Percentiles rank a stretch among this genome's conserved stretches.
These are phyloP conservation scores for Teinopalpus imperialis DNA, from an alignment of 2,888 invertebrate genomes.

Conservation along the genomic window DNA sequence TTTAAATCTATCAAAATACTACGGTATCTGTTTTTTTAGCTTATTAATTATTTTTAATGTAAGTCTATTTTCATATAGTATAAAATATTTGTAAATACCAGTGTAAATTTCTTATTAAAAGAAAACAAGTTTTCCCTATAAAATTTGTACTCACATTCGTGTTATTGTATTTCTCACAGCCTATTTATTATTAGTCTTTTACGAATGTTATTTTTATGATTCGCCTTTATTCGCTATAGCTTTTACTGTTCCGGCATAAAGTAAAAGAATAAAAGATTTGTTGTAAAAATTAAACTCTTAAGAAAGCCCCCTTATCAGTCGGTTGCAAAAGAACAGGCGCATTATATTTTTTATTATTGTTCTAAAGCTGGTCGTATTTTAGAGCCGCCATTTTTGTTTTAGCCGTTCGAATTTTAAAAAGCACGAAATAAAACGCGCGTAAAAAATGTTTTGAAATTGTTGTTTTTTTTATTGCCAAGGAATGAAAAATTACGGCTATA, in stretches of 20 bases:
- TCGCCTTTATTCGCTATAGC: conserved; percentile 60
- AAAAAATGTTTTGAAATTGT: conserved; percentile 41
- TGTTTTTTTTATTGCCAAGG: conserved; percentile 43
- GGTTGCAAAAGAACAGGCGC: conserved; percentile 42
- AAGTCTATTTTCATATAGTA: too few relatives aligned
- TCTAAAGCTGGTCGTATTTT: conserved; percentile 52
- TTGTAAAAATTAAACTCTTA: conserved; percentile 77
- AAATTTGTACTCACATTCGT: too few relatives aligned
- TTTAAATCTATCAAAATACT: too few relatives aligned
- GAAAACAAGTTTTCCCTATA: too few relatives aligned
- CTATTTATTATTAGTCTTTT: conserved; percentile 58
- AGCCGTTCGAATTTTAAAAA: conserved; percentile 62
- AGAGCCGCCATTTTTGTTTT: conserved; percentile 57
- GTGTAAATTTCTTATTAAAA: too few relatives aligned
- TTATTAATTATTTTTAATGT: too few relatives aligned
- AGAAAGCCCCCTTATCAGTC: conserved; percentile 58
- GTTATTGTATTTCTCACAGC: conserved; percentile 34
- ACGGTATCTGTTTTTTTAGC: too few relatives aligned
- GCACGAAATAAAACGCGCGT: conserved; percentile 51
- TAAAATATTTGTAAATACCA: too few relatives aligned
- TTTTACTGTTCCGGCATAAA: conserved; percentile 67
- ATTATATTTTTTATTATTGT: conserved; percentile 71
- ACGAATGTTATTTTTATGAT: conserved; percentile 65
- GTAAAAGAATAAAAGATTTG: conserved; percentile 66
- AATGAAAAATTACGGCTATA: conserved; percentile 33